A percentile compares a stretch with the other conserved stretches of the same genome.
Conservation (phyloP, 2,888 invertebrate genomes). For the Synergus umbraculus region DNA sequence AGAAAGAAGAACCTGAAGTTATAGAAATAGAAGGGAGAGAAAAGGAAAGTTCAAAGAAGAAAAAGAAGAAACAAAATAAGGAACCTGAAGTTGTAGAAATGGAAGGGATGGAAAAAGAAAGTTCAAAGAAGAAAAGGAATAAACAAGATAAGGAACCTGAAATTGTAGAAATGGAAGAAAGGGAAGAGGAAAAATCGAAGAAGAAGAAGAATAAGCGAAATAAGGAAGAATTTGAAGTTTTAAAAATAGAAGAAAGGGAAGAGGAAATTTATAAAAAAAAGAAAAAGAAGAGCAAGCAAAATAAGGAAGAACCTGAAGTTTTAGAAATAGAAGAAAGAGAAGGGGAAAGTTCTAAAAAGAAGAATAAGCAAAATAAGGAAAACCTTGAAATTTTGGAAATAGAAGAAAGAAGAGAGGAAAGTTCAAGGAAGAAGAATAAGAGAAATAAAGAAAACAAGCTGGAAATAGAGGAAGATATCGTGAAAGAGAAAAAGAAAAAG, state of each 20-base stretch:
- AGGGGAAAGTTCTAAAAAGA: neutral
- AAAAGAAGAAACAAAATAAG: neutral
- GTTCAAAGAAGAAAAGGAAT: no score
- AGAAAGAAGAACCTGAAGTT: neutral
- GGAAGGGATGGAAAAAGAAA: neutral
- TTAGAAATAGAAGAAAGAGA: neutral
- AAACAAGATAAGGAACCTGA: neutral
- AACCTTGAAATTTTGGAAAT: neutral
- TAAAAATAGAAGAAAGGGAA: neutral
- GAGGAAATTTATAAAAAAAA: neutral
- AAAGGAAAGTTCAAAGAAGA: neutral
- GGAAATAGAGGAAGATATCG: neutral
- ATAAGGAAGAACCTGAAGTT: neutral
- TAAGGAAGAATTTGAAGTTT: neutral
- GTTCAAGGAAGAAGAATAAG: conserved; percentile 20
- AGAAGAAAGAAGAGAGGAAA: neutral
- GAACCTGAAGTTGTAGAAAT: neutral
- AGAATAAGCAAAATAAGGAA: neutral
- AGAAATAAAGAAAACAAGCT: neutral
- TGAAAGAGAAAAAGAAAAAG: conserved; percentile 1
- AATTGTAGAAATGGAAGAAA: neutral
- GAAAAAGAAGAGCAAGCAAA: neutral
- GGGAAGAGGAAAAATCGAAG: neutral
- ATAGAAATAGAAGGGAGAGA: neutral
- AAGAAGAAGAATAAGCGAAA: neutral